Evolutionary conservation across 2,113 vertebrate species (phyloP), one percentile per base, ranked within the genome.

Genomic region (Paramormyrops kingsleyae): DNA sequence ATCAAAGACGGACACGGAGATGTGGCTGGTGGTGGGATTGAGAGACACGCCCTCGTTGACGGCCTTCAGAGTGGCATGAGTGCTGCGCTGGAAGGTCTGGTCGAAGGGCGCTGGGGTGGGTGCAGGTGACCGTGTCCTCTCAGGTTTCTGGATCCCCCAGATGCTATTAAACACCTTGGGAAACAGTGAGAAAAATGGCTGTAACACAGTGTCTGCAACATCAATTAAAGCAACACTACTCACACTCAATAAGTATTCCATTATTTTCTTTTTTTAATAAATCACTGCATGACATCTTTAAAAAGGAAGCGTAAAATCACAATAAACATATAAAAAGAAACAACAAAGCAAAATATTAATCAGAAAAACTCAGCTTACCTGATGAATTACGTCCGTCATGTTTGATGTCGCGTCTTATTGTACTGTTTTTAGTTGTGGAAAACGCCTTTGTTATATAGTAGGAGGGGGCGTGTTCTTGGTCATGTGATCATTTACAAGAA

Each of bases 61-160:
- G 7, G 90, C 47, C 35, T 3, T 10, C 6, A 92, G 87, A 59
- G 44, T 3, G 15, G 50, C 5, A 17, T 92, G 91, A 1, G 74
- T 89, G 88, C n/a, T 21, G 3, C 6, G 15, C 12, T 3, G 0
- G 5, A 89, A 46, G 9, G 4, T 15, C 0, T 27, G 0, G 12
- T 91, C 50, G 2, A 5, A 86, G 1, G 77, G 77, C 77, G 19
- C 9, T 3, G 56, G 86, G 12, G 66, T 21, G 1, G 21, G 27
- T 42, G 47, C 44, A 59, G 86, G 53, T 2, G 62, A 85, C 44
- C 89, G 66, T 80, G 62, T 56, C 46, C 19, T 86, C 1, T 31
- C 46, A 74, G 3, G 35, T 1, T 19, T 35, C 35, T 1, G 31
- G 31, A 19, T 19, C 42, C 39, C 35, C 19, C 31, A 46, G 80